Conservation (phyloP, 1,140 invertebrate genomes). For the Hycleus phaleratus region DNA sequence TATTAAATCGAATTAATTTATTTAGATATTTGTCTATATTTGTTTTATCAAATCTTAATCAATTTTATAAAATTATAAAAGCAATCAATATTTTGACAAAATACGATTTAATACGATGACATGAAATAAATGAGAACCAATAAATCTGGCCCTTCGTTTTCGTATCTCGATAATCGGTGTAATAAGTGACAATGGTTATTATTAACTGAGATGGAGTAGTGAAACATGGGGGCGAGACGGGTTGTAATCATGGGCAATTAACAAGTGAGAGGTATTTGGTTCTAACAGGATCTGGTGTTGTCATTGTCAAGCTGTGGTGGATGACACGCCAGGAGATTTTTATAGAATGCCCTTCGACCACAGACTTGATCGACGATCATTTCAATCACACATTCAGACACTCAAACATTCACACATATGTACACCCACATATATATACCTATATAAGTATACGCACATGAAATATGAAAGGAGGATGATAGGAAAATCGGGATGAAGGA, state of each 20-base stretch:
- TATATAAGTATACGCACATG: background rate
- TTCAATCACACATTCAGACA: slow-evolving; percentile 4
- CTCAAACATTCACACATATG: background rate
- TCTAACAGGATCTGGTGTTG: slow-evolving; percentile 19
- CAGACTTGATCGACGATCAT: slow-evolving; percentile 15
- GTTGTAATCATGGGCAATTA: slow-evolving; percentile 21
- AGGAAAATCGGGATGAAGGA: no score
- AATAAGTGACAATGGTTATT: slow-evolving; percentile 23
- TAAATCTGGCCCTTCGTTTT: slow-evolving; percentile 15
- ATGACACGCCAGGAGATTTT: slow-evolving; percentile 14
- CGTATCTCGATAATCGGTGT: background rate
- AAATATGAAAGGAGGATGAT: background rate
- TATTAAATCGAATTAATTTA: no score
- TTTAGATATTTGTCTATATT: no score
- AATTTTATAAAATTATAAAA: no score
- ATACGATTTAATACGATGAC: no score
- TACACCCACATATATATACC: background rate
- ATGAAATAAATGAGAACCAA: slow-evolving; percentile 19
- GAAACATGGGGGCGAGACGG: slow-evolving; percentile 8
- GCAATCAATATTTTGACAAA: no score
- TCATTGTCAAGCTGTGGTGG: slow-evolving; percentile 15
- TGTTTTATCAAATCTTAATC: no score
- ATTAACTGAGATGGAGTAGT: slow-evolving; percentile 8
- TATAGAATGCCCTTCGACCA: slow-evolving; percentile 15
- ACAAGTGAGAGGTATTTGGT: slow-evolving; percentile 20